A percentile compares a stretch with the other conserved stretches of the same genome.
Evolutionary conservation across 37 sponge, comb jelly and placozoan genomes (phyloP).

Genomic region (Dysidea cf. avara): DNA sequence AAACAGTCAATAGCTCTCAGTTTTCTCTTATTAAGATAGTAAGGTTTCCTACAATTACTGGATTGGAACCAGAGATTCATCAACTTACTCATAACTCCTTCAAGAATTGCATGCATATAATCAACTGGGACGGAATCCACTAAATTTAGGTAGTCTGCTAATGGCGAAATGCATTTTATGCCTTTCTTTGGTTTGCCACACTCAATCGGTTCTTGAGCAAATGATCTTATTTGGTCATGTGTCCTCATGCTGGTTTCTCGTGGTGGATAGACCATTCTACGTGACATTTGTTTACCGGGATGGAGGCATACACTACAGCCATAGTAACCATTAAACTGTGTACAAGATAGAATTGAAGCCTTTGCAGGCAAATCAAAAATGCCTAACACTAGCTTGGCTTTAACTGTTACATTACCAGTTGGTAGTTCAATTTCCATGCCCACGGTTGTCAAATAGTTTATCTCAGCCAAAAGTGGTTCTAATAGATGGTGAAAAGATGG

Average conservation of each 20-base stretch:
- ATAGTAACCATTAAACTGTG: conserved; percentile 1
- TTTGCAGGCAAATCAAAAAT: conserved; percentile 42
- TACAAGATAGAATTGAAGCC: not conserved
- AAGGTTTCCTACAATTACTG: not conserved
- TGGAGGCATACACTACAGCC: conserved; percentile 21
- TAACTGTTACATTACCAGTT: conserved; percentile 21
- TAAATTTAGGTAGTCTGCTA: not conserved
- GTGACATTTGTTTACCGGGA: conserved; percentile 2
- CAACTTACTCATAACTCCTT: conserved; percentile 4
- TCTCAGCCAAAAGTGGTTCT: not conserved
- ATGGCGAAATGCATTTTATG: not conserved
- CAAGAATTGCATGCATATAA: conserved; percentile 12
- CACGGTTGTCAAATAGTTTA: not conserved
- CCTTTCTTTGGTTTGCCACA: not conserved
- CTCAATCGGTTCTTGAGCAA: conserved; percentile 2
- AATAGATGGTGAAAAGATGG: not conserved
- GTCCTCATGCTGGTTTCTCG: not conserved
- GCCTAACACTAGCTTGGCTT: conserved; percentile 1
- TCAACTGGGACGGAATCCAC: not conserved
- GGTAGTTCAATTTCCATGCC: not conserved
- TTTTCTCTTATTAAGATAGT: too few relatives aligned
- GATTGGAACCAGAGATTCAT: not conserved
- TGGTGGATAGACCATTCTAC: conserved; percentile 8
- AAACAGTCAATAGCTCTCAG: not conserved
- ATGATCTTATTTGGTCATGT: not conserved